phyloP scores from a whole-genome alignment of 2,888 invertebrate species.

The Tetheella fluctuosa region DNA sequence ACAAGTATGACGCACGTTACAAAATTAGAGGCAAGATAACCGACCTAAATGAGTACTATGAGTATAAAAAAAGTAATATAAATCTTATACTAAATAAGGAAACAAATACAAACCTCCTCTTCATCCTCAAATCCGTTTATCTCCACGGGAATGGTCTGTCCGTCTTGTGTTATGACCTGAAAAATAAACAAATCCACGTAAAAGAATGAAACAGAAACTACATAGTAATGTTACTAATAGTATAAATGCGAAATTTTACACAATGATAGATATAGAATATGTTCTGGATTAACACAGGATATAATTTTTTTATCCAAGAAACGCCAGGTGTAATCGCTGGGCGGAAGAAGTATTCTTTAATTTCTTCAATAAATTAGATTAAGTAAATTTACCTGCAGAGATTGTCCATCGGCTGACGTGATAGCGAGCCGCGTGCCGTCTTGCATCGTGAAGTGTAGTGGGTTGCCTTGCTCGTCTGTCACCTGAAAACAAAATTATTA shows the following conservation, averaged over 20 bases:
- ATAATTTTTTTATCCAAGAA: no score
- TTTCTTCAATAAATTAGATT: no score
- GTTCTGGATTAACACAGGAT: no score
- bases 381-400: constrained; percentile 67
- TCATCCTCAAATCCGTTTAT: constrained; percentile 69
- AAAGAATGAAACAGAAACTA: no score
- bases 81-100: constrained; percentile 9
- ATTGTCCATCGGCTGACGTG: constrained; percentile 81
- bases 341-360: no score
- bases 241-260: no score
- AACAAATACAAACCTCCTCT: constrained; percentile 50
- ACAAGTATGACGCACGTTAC: no score
- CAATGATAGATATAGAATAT: no score
- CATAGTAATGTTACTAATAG: no score
- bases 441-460: constrained; percentile 86
- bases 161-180: constrained; percentile 80
- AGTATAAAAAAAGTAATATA: constrained; percentile 14
- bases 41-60: no score
- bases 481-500: constrained; percentile 69
- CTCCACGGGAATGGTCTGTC: constrained; percentile 81
- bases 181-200: constrained; percentile 23
- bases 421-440: constrained; percentile 87
- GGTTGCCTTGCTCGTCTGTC: constrained; percentile 88
- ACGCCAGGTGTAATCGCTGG: no score
- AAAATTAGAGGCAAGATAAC: no score